These are phyloP conservation scores for Idaea dimidiata DNA, from an alignment of 2,888 invertebrate species.

Conservation along the genomic window DNA sequence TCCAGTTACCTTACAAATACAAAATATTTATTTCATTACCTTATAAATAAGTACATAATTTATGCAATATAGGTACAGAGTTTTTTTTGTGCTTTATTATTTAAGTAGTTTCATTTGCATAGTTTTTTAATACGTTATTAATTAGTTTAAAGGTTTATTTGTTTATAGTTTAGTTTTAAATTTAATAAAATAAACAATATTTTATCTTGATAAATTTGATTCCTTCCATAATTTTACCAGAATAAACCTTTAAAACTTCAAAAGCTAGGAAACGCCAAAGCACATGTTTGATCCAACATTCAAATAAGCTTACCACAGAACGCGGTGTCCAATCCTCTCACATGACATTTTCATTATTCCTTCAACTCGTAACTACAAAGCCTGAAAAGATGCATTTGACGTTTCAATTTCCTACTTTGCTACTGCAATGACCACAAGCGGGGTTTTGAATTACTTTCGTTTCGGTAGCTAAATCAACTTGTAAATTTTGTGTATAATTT, in stretches of 20 bases:
- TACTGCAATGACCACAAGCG: slow-evolving; percentile 35
- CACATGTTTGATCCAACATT: slow-evolving; percentile 17
- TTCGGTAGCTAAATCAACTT: neutral
- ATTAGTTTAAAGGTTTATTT: too few species aligned
- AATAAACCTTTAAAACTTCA: neutral
- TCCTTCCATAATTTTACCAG: neutral
- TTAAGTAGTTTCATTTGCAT: too few species aligned
- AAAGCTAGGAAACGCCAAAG: slow-evolving; percentile 19
- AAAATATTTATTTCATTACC: too few species aligned
- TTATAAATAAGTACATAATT: too few species aligned
- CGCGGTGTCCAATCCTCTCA: slow-evolving; percentile 12
- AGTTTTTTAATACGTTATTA: too few species aligned
- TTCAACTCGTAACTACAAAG: slow-evolving; percentile 2
- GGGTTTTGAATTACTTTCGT: slow-evolving; percentile 21
- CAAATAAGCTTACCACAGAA: slow-evolving; percentile 16
- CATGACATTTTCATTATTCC: slow-evolving; percentile 26
- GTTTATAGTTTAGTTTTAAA: too few species aligned
- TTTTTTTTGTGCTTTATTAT: too few species aligned
- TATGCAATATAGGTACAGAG: too few species aligned
- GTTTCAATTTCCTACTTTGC: slow-evolving; percentile 63
- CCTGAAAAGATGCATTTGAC: slow-evolving; percentile 53
- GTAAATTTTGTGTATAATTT: slow-evolving; percentile 8
- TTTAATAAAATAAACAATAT: too few species aligned
- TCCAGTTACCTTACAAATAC: too few species aligned
- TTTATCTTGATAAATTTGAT: too few species aligned